Conservation (phyloP, 1,140 invertebrate species). For the Homarus americanus region DNA sequence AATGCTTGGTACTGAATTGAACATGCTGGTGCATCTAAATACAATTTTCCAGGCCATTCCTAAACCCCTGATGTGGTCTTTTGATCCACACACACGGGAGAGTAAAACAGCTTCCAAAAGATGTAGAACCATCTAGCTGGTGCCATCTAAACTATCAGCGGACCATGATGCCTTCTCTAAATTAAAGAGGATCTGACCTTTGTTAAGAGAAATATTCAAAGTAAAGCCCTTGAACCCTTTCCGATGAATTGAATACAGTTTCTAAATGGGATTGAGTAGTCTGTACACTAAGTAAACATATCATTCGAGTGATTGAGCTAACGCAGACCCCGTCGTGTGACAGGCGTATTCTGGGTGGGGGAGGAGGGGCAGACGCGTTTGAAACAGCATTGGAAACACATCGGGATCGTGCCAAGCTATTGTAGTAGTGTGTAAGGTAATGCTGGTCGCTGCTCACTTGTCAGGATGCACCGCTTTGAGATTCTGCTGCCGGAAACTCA, state of each 20-base stretch:
- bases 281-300: slow-evolving; percentile 25
- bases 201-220: background rate
- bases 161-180: background rate
- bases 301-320: slow-evolving; percentile 43
- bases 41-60: background rate
- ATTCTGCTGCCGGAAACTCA: slow-evolving; percentile 8
- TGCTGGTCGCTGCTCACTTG: background rate
- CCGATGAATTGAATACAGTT: background rate
- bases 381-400: background rate
- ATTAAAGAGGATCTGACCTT: background rate
- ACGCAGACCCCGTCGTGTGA: slow-evolving; percentile 16
- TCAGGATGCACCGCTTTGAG: slow-evolving; percentile 5
- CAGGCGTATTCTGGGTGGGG: slow-evolving; percentile 9
- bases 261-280: slow-evolving; percentile 17
- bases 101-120: background rate
- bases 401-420: background rate
- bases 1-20: background rate
- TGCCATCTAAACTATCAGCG: background rate
- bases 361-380: slow-evolving; percentile 13
- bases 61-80: background rate
- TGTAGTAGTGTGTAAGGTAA: background rate
- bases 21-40: background rate
- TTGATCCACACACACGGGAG: background rate
- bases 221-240: background rate
- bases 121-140: background rate